Evolutionary conservation across 2,113 vertebrate species (phyloP).

Genomic region (Rhombomys opimus): DNA sequence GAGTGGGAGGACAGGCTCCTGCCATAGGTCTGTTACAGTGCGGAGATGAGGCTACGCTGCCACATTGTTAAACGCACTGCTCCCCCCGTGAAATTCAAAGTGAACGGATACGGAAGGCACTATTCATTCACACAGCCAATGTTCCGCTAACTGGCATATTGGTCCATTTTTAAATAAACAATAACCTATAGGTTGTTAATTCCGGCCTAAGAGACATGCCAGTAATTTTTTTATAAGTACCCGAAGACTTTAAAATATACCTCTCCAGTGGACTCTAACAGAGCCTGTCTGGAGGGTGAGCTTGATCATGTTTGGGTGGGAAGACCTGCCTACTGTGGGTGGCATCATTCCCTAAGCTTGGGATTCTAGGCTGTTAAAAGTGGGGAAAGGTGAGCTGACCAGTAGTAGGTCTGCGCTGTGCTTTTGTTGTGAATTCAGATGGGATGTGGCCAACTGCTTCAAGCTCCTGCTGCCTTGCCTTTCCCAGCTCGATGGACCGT

Average conservation of each 20-base stretch:
- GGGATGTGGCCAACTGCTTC: not conserved
- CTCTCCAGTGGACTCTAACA: not conserved
- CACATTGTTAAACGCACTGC: not conserved
- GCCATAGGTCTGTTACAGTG: not conserved
- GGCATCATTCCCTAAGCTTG: not conserved
- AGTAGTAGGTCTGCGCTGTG: not conserved
- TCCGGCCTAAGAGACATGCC: not conserved
- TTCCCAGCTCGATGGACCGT: not conserved
- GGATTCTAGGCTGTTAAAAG: not conserved
- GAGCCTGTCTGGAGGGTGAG: not conserved
- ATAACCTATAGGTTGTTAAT: not conserved
- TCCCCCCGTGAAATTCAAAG: not conserved
- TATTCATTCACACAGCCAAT: not conserved
- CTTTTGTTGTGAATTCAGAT: not conserved
- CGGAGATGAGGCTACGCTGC: not conserved
- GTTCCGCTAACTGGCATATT: not conserved
- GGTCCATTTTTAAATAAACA: not conserved
- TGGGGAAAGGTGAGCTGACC: not conserved
- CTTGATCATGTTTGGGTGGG: not conserved
- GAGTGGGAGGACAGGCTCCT: not conserved
- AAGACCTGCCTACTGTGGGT: not conserved
- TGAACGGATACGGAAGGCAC: not conserved
- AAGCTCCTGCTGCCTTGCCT: not conserved
- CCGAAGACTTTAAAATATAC: not conserved
- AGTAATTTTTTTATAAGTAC: not conserved